These are phyloP conservation scores for Neopipo cinnamomea DNA, from an alignment of 2,113 vertebrate species.

Conservation along the genomic window DNA sequence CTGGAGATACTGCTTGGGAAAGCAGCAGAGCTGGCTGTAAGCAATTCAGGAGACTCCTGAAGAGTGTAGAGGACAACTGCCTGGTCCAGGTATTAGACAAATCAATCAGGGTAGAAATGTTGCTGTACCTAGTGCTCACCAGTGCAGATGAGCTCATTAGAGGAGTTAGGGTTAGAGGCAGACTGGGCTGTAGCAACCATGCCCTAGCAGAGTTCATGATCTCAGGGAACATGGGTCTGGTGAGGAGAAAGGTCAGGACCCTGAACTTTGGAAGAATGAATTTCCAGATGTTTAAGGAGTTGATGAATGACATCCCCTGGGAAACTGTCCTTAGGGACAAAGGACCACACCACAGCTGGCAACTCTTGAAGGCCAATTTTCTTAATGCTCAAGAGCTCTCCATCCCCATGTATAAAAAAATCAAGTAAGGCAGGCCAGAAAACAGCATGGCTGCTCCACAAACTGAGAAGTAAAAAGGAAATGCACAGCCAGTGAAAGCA, in stretches of 20 bases:
- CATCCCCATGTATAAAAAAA: not conserved
- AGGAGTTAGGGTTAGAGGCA: not conserved
- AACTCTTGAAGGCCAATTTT: not conserved
- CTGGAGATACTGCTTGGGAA: not conserved
- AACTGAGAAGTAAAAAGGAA: not conserved
- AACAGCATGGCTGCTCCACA: not conserved
- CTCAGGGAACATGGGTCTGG: not conserved
- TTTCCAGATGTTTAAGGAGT: not conserved
- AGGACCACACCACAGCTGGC: not conserved
- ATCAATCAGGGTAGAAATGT: not conserved
- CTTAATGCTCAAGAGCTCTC: not conserved
- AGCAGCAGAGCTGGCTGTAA: not conserved
- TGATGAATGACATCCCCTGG: not conserved
- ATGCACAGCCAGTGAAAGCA: not conserved
- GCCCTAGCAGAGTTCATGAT: not conserved
- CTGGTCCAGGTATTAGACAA: not conserved
- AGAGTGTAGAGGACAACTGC: not conserved
- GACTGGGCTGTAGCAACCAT: not conserved
- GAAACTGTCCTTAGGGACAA: not conserved
- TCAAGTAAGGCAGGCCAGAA: not conserved
- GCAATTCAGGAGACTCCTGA: not conserved
- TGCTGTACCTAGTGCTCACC: not conserved
- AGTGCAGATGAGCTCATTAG: not conserved
- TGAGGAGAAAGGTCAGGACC: not conserved
- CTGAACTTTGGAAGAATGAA: not conserved